Evolutionary conservation across 2,888 invertebrate genomes (phyloP).

Genomic region (Hyposoter dolosus): DNA sequence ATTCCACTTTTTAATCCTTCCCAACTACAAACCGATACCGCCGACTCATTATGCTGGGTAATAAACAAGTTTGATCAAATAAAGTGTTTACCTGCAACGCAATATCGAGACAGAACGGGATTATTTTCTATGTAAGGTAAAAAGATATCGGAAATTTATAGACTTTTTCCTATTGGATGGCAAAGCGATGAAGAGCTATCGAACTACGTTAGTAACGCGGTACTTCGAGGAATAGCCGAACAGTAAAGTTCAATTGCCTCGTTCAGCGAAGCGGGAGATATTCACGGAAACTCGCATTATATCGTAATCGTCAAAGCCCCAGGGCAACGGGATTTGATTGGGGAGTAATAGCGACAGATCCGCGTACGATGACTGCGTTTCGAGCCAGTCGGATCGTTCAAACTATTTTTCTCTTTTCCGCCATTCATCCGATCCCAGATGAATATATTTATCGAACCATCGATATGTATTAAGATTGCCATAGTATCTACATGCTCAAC

Average conservation of each 20-base stretch:
- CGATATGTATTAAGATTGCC: neutral
- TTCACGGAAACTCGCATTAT: conserved; percentile 42
- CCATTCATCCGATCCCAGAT: neutral
- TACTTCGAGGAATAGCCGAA: conserved; percentile 23
- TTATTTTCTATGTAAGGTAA: neutral
- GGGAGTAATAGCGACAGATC: conserved; percentile 23
- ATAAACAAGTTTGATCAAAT: conserved; percentile 1
- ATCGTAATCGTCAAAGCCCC: conserved; percentile 40
- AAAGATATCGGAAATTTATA: neutral
- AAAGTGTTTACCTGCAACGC: neutral
- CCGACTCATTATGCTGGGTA: neutral
- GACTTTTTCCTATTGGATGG: conserved; percentile 10
- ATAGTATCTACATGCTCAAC: neutral
- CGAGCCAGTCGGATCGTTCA: conserved; percentile 29
- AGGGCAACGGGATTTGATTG: conserved; percentile 32
- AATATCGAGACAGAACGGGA: neutral
- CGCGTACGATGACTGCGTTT: conserved; percentile 23
- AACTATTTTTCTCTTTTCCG: conserved; percentile 25
- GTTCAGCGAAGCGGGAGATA: neutral
- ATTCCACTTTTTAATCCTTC: conserved; percentile 2
- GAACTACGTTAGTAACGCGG: conserved; percentile 17
- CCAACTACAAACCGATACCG: neutral
- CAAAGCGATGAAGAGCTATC: conserved; percentile 20
- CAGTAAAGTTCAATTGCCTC: conserved; percentile 41
- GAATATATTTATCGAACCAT: neutral